Base-by-base conservation (phyloP, 2,888 invertebrate species). In the Plutella xylostella region DNA sequence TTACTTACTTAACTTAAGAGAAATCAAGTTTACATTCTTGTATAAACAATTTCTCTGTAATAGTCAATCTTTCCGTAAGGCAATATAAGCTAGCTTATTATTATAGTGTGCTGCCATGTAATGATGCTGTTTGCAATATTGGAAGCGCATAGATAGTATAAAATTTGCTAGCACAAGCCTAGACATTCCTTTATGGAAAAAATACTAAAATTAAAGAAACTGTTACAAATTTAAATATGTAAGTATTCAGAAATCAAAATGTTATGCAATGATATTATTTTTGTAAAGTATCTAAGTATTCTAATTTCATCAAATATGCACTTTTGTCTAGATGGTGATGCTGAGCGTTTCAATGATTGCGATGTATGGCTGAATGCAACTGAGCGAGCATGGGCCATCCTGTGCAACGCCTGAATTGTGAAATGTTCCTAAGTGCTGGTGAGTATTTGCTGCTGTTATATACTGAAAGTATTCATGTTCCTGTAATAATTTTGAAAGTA, bases 381-480 rank as follows among this genome's bases (percentile, higher is more conserved):
- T 17, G 18, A 37, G 72, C 72, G 65, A 63, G 56, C 50, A 68
- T 71, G 71, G 72, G 75, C 75, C 76, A 74, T 69, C 68, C 68
- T 74, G 82, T 82, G 82, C 80, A 72, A 77, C 80, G 79, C 72
- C 75, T 74, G 73, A 72, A 73, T 72, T 68, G 72, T 74, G 65
- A 67, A 72, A 46, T 42, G 45, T 35, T 19, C 76, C 69, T 73
- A 62, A 72, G 76, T 79, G 82, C 74, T 68, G 61, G 73, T 80
- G 79, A 42, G 19, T 41, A 14, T 17, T 9, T n/a, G n/a, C n/a
- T n/a, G n/a, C n/a, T n/a, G n/a, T n/a, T n/a, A n/a, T n/a, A n/a
- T n/a, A n/a, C n/a, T n/a, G n/a, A n/a, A n/a, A n/a, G n/a, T n/a
- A n/a, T n/a, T n/a, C n/a, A n/a, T n/a, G n/a, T n/a, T n/a, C n/a